Evolutionary conservation across 2,797 vertebrate genomes (phyloP), one percentile per base, ranked within the genome.

Genomic region (Enteromius paludinosus): DNA sequence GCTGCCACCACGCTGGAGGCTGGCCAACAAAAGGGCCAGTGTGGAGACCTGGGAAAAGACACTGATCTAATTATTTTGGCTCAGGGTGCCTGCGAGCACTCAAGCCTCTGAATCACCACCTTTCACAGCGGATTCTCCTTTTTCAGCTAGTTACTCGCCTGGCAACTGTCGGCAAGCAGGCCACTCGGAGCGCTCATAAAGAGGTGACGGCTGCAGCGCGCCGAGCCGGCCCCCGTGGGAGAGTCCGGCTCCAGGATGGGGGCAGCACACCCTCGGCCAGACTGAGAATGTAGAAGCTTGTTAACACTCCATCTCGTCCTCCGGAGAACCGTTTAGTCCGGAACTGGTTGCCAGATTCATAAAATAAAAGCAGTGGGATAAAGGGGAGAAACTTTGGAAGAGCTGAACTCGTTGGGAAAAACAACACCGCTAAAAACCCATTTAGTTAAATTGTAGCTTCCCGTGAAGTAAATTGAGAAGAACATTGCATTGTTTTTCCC

Each of bases 41-140:
- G 93, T 94, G 88, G 68, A 85, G 69, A 64, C 87, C 88, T 89
- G 85, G 90, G 91, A 90, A 91, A 89, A 90, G 90, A 88, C 89
- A 91, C 92, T 91, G 92, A 94, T 93, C 90, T 93, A 93, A 94
- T 94, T 94, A 93, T 92, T 92, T 92, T 94, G 92, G 92, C 93
- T 92, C 87, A 84, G 87, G 86, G 69, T 79, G 88, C 88, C 85
- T 88, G 79, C 28, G 17, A 71, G 61, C 80, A 86, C 88, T 90
- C 83, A 66, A 64, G 74, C 83, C 90, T 87, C 92, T 94, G 92
- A 95, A 94, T 95, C 91, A 88, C 87, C 73, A 86, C 87, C 93
- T 94, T 95, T 95, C 93, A 94, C 83, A 85, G 89, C 88, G 66
- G 89, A 93, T 92, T 90, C 92, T 90, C 88, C 86, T 85, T 91